Conservation (phyloP, 2,888 invertebrate genomes). For the Atrina japonica region DNA sequence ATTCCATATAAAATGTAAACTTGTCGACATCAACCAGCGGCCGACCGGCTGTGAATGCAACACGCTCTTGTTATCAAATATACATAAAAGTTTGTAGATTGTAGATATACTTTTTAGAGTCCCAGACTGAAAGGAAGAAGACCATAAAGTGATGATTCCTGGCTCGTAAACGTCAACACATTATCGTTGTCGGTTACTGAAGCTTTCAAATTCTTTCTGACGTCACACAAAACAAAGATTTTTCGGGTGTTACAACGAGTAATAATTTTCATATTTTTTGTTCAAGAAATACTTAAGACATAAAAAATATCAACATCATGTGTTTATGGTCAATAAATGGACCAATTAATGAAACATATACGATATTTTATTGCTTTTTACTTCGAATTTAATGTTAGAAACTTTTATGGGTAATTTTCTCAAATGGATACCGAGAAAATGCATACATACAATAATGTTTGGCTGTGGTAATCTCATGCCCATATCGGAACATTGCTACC, state of each 20-base stretch:
- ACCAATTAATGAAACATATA: constrained; percentile 35
- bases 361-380: constrained; percentile 17
- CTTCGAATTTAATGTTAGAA: constrained; percentile 9
- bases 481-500: too few relatives aligned
- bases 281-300: constrained; percentile 16
- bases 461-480: too few relatives aligned
- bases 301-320: constrained; percentile 21
- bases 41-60: constrained; percentile 6
- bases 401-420: constrained; percentile 13
- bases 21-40: constrained; percentile 12
- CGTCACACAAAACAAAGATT: constrained; percentile 32
- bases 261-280: constrained; percentile 29
- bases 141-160: constrained; percentile 32
- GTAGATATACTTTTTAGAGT: constrained; percentile 37
- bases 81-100: constrained; percentile 36
- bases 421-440: too few relatives aligned
- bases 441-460: too few relatives aligned
- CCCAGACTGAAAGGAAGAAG: constrained; percentile 35
- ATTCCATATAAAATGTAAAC: constrained; percentile 10
- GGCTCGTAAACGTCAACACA: constrained; percentile 27
- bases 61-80: constrained; percentile 27
- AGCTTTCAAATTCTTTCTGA: constrained; percentile 27
- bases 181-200: constrained; percentile 11
- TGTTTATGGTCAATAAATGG: constrained; percentile 27
- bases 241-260: constrained; percentile 2